Base-by-base conservation (phyloP, 2,797 vertebrate species). In the Microcaecilia unicolor region DNA sequence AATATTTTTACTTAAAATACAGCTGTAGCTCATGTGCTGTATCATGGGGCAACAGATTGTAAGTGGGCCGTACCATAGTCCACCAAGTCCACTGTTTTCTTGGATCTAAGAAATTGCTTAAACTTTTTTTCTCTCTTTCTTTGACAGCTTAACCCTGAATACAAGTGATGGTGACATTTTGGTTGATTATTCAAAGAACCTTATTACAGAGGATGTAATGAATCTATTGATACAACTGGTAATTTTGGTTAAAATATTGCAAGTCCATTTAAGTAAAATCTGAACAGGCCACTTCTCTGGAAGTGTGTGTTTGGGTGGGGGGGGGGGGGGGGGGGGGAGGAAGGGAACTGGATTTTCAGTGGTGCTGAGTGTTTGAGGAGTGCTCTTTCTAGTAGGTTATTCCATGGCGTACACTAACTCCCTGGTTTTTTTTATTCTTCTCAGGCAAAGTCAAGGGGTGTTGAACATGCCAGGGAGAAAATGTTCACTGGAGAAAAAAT, bases 121-220 rank as follows among this genome's bases (percentile, higher is more conserved):
- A n/a, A 11, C 11, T 29, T 9, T 8, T 14, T 6, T 15, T 6
- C 18, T 8, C n/a, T 9, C 53, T 25, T 74, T 10, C 78, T 58
- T 72, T 25, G 15, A 33, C 76, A 98, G 93, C 49, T 57, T 91
- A 44, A 75, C 62, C 4, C 63, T 97, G 47, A 78, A 87, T 37
- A 90, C 85, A 4, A 79, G 84, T 4, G 86, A 91, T 71, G 94
- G 92, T 8, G 91, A 91, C 13, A 84, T 99, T 56, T 77, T 99
- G 36, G 64, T 99, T 70, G 95, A 99, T 76, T 98, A 90, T 57
- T 97, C 94, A 4, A 98, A 98, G 78, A 98, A 99, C 58, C 89
- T 97, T 3, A 49, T 99, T 58, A 97, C 84, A 0, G 86, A 93
- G 34, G 85, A 90, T 1, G 88, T 93, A 52, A 76, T 95, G 85